Evolutionary conservation across 2,113 vertebrate genomes (phyloP).

Genomic region (Dicentrarchus labrax): DNA sequence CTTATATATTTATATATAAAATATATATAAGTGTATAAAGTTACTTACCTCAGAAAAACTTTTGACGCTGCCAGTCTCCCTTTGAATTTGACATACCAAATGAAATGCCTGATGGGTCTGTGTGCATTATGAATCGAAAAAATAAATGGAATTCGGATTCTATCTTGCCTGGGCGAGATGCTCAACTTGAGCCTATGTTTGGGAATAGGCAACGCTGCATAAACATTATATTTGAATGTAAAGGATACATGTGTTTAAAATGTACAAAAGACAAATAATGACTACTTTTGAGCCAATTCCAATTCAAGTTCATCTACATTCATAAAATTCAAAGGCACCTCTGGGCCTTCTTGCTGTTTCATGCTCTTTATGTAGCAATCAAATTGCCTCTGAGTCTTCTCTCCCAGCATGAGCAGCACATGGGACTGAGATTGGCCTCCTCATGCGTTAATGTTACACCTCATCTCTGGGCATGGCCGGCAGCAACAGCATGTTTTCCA

Average conservation of each 20-base stretch:
- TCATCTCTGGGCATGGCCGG: conserved; percentile 57
- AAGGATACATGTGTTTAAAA: conserved; percentile 4
- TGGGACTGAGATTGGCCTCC: conserved; percentile 43
- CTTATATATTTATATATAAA: too few species aligned
- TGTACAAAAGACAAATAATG: conserved; percentile 19
- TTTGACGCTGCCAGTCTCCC: too few species aligned
- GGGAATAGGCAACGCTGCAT: background rate
- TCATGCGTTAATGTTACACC: conserved; percentile 52
- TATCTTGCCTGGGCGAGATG: too few species aligned
- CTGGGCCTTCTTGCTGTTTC: conserved; percentile 22
- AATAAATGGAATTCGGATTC: too few species aligned
- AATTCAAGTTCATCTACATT: conserved; percentile 12
- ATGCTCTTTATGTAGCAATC: conserved; percentile 27
- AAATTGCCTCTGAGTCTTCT: conserved; percentile 12
- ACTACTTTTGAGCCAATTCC: conserved; percentile 10
- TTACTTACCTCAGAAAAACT: too few species aligned
- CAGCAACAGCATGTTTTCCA: conserved; percentile 48
- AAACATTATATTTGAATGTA: background rate
- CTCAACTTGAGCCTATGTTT: too few species aligned
- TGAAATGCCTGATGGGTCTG: too few species aligned
- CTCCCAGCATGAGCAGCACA: conserved; percentile 32
- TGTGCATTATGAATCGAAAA: too few species aligned
- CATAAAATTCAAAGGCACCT: conserved; percentile 19
- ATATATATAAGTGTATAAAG: too few species aligned
- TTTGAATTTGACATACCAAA: too few species aligned